These are phyloP conservation scores for Seriola rivoliana DNA, from an alignment of 2,113 vertebrate genomes.

Conservation along the genomic window DNA sequence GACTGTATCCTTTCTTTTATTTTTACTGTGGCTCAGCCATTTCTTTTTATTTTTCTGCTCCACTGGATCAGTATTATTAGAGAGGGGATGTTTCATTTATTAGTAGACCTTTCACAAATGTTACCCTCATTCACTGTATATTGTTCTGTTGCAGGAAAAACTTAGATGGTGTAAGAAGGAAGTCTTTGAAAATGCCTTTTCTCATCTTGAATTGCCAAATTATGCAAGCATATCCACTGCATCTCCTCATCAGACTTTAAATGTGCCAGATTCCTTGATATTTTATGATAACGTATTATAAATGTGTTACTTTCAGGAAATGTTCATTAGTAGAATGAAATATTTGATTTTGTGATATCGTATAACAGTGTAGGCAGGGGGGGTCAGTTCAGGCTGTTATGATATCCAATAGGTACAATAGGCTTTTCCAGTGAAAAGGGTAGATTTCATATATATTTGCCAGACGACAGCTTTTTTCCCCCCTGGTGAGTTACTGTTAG, in stretches of 20 bases:
- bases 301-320: constrained; percentile 49
- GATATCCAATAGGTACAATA: constrained; percentile 55
- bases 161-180: constrained; percentile 34
- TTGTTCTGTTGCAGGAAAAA: constrained; percentile 45
- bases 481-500: constrained; percentile 61
- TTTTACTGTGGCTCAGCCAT: constrained; percentile 27
- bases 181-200: constrained; percentile 66
- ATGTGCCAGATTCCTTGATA: constrained; percentile 54
- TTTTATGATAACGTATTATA: constrained; percentile 17
- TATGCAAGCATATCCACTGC: constrained; percentile 67
- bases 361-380: constrained; percentile 29
- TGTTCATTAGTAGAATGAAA: constrained; percentile 38
- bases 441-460: constrained; percentile 68
- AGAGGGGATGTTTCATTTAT: constrained; percentile 1
- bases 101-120: not conserved
- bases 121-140: constrained; percentile 31
- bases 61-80: constrained; percentile 25
- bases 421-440: constrained; percentile 59
- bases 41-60: constrained; percentile 32
- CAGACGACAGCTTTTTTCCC: constrained; percentile 65
- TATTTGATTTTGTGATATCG: constrained; percentile 50
- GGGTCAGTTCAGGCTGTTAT: constrained; percentile 46
- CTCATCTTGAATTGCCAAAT: constrained; percentile 75
- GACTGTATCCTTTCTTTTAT: constrained; percentile 23
- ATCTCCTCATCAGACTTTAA: constrained; percentile 55